Evolutionary conservation across 2,888 invertebrate genomes (phyloP), one percentile per base, ranked within the genome.

Genomic region (Acheta domesticus): DNA sequence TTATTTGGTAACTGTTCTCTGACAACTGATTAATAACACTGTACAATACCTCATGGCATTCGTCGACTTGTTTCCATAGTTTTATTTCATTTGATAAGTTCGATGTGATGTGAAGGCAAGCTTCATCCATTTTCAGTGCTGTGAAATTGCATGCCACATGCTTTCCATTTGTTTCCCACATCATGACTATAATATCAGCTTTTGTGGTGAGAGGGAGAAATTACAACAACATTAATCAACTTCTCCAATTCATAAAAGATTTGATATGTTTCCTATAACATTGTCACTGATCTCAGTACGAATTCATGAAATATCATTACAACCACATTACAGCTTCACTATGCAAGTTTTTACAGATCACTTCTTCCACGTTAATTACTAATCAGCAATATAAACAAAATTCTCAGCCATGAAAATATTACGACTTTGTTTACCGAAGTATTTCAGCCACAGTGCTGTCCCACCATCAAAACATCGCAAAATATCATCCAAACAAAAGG

Each of bases 71-170:
- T 11, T 84, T 83, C 79, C 84, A 85, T 5, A 86, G 82, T 14
- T 82, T 81, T 11, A 85, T 78, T 16, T 81, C 14, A 8, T 73
- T 78, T 76, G 83, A 76, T 75, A 83, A 84, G 3, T 83, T 20
- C 79, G 86, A 86, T 8, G 84, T 0, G 77, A 87, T 83, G 20
- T 82, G 85, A 0, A 87, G 83, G 81, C 86, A 86, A 4, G 87
- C 86, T 79, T 86, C 81, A 36, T 87, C 87, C 77, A 87, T 83
- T 4, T 75, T 23, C 79, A 79, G 62, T 4, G 14, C n/a, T 8
- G 16, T 62, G 62, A 14, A 14, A 62, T 62, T 62, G 62, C 62
- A 62, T 19, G 14, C 62, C 3, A 36, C 36, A 62, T 62, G 11
- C 16, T 62, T 19, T n/a, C 62, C 62, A 62, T 12, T 14, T 5